These are phyloP conservation scores for Rhopalosiphum maidis DNA, from an alignment of 1,140 invertebrate genomes.

Conservation along the genomic window DNA sequence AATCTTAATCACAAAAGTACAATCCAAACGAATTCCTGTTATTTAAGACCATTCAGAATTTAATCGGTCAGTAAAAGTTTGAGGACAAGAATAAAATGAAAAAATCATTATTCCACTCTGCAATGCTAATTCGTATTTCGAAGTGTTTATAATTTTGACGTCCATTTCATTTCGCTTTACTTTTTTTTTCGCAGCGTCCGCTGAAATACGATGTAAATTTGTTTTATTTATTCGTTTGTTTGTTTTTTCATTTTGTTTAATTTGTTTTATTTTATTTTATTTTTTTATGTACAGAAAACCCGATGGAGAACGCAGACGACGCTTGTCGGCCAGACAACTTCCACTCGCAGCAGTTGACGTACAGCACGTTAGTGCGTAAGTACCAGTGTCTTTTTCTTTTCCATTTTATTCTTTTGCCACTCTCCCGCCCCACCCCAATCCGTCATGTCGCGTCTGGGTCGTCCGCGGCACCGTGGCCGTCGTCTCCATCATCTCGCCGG, in stretches of 20 bases:
- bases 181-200: background rate
- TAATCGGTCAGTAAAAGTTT: constrained; percentile 25
- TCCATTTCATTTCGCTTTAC: background rate
- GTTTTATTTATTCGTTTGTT: constrained; percentile 8
- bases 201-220: constrained; percentile 3
- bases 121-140: constrained; percentile 14
- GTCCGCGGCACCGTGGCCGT: background rate
- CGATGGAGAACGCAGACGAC: constrained; percentile 63
- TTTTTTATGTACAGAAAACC: constrained; percentile 58
- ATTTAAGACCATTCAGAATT: constrained; percentile 27
- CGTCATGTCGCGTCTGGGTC: background rate
- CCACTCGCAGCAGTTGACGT: constrained; percentile 63
- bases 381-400: constrained; percentile 56
- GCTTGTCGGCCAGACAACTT: constrained; percentile 64
- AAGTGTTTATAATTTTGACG: background rate
- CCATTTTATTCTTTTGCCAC: background rate
- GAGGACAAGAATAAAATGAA: background rate
- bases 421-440: too few species aligned
- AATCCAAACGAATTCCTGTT: background rate
- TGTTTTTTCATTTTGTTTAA: background rate
- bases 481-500: background rate
- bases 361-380: constrained; percentile 65
- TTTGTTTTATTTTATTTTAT: constrained; percentile 28
- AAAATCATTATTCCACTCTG: constrained; percentile 20
- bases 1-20: background rate